These are phyloP conservation scores for Micromesistius poutassou DNA, from an alignment of 2,797 vertebrate species.

Conservation along the genomic window DNA sequence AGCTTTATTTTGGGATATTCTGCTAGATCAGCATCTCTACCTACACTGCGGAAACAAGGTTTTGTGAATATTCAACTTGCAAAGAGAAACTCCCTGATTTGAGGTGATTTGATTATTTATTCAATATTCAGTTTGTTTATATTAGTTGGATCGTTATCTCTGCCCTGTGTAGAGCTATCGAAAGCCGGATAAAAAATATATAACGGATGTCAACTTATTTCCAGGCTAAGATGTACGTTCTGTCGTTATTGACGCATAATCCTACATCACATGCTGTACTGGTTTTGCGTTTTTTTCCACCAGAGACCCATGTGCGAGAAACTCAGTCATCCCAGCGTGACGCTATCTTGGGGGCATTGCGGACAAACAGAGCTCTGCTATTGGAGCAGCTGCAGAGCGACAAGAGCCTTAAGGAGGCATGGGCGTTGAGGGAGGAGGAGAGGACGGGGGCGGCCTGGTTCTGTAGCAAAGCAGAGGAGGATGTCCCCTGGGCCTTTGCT, in stretches of 20 bases:
- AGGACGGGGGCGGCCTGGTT: conserved; percentile 55
- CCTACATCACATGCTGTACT: neutral
- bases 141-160: neutral
- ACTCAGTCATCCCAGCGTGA: conserved; percentile 62
- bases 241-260: neutral
- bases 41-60: neutral
- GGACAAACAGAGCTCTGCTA: conserved; percentile 66
- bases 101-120: neutral
- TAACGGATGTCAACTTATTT: neutral
- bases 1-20: neutral
- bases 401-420: conserved; percentile 48
- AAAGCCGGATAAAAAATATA: neutral
- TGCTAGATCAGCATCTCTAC: neutral
- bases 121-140: neutral
- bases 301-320: conserved; percentile 57
- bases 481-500: conserved; percentile 79
- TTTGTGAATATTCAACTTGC: neutral
- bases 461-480: conserved; percentile 40
- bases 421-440: conserved; percentile 40
- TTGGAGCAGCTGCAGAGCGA: conserved; percentile 65
- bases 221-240: too few species aligned
- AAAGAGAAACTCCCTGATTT: neutral
- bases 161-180: neutral
- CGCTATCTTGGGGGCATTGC: conserved; percentile 70
- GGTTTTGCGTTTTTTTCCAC: conserved; percentile 3